Conservation (phyloP, 2,113 vertebrate species). For the Carettochelys insculpta region DNA sequence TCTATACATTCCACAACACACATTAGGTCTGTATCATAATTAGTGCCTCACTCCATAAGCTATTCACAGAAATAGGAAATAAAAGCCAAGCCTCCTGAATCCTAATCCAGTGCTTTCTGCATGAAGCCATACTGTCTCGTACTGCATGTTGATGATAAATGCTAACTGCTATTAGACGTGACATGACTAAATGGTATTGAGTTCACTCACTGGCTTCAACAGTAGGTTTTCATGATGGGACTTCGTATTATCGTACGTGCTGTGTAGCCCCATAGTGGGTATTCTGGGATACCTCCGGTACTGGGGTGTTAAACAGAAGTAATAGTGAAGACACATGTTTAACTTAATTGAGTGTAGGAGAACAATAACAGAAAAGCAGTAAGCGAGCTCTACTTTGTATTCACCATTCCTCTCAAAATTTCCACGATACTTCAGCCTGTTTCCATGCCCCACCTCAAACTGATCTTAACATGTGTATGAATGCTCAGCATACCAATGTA, state of each 20-base stretch:
- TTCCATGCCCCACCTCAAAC: conserved; percentile 28
- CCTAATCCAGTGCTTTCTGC: neutral
- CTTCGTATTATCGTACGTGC: neutral
- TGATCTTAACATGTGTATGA: neutral
- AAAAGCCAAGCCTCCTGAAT: neutral
- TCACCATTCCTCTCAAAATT: conserved; percentile 30
- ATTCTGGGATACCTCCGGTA: no score
- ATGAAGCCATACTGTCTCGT: neutral
- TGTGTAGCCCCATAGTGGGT: neutral
- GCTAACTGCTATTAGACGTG: neutral
- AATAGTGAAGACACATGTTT: no score
- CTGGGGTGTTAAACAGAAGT: conserved; percentile 29
- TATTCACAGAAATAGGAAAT: neutral
- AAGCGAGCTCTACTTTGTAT: conserved; percentile 8
- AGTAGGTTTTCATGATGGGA: neutral
- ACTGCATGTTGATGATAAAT: neutral
- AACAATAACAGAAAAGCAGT: conserved; percentile 15
- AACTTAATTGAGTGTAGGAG: no score
- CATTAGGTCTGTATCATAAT: no score
- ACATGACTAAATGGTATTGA: neutral
- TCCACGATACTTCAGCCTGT: conserved; percentile 16
- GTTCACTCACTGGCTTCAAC: neutral
- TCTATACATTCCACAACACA: neutral
- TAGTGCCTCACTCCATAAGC: neutral
- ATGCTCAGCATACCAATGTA: no score